Evolutionary conservation across 2,888 invertebrate species (phyloP).

Genomic region (Plusia festucae): DNA sequence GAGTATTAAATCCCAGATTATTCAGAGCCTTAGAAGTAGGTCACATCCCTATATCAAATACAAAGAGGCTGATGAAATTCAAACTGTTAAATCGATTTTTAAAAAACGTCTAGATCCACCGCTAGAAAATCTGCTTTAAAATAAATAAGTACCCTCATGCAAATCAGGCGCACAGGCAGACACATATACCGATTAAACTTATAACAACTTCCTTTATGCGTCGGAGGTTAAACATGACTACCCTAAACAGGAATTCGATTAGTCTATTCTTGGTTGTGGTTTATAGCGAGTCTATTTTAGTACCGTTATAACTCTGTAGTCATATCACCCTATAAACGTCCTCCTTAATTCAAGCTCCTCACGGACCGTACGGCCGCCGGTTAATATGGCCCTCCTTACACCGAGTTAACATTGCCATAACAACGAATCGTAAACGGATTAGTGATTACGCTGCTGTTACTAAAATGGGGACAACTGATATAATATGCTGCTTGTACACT

Average conservation of each 20-base stretch:
- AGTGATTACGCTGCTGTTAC: not conserved
- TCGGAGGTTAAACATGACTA: too few species aligned
- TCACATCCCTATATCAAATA: too few species aligned
- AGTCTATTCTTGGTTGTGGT: not conserved
- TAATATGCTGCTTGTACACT: conserved; percentile 3
- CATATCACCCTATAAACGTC: not conserved
- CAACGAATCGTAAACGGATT: conserved; percentile 5
- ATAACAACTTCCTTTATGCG: too few species aligned
- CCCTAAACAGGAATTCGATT: not conserved
- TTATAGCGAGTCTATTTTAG: conserved; percentile 5
- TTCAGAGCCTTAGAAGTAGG: too few species aligned
- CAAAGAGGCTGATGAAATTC: too few species aligned
- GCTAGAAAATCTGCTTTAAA: too few species aligned
- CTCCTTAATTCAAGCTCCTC: conserved; percentile 6
- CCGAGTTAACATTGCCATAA: conserved; percentile 5
- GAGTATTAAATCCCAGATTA: too few species aligned
- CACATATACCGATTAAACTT: too few species aligned
- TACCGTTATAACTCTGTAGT: conserved; percentile 3
- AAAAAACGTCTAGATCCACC: too few species aligned
- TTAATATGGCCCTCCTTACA: conserved; percentile 1
- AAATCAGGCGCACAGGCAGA: too few species aligned
- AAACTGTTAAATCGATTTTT: too few species aligned
- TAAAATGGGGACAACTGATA: not conserved
- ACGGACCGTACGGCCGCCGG: not conserved
- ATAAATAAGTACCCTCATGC: too few species aligned